These are phyloP conservation scores for Sepioteuthis lessoniana DNA, from an alignment of 2,888 invertebrate genomes.

Conservation along the genomic window DNA sequence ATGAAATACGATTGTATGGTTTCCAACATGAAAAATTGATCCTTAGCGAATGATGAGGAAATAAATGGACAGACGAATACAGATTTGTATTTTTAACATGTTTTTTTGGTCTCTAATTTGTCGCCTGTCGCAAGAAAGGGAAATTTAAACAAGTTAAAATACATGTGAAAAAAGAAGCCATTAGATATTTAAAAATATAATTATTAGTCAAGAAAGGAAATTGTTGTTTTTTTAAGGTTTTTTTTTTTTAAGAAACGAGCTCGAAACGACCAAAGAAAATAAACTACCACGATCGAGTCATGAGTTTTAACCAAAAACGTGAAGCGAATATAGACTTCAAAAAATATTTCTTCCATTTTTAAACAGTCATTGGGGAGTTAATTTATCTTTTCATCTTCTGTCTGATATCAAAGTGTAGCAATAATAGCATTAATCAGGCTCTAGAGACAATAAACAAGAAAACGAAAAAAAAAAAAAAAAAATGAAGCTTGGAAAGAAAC, in stretches of 20 bases:
- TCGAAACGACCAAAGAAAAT: neutral
- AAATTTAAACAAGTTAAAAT: neutral
- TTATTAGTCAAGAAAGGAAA: neutral
- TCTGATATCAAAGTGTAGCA: neutral
- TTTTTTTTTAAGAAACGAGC: neutral
- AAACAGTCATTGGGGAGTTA: neutral
- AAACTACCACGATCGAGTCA: neutral
- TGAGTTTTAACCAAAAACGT: neutral
- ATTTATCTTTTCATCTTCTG: neutral
- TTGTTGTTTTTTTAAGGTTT: neutral
- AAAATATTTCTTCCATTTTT: too few relatives aligned
- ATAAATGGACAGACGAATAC: neutral
- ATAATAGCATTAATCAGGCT: constrained; percentile 14
- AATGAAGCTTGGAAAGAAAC: neutral
- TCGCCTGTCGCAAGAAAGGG: too few relatives aligned
- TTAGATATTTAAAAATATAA: neutral
- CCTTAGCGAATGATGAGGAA: neutral
- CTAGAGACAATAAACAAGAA: neutral
- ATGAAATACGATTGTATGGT: neutral
- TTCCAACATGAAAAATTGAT: neutral
- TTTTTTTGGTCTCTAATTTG: too few relatives aligned
- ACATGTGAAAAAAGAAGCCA: neutral
- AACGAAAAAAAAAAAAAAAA: neutral
- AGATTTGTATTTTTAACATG: neutral
- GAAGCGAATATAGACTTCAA: neutral